These are phyloP conservation scores for Pogonomyrmex barbatus DNA, from an alignment of 1,140 invertebrate species.

Conservation along the genomic window DNA sequence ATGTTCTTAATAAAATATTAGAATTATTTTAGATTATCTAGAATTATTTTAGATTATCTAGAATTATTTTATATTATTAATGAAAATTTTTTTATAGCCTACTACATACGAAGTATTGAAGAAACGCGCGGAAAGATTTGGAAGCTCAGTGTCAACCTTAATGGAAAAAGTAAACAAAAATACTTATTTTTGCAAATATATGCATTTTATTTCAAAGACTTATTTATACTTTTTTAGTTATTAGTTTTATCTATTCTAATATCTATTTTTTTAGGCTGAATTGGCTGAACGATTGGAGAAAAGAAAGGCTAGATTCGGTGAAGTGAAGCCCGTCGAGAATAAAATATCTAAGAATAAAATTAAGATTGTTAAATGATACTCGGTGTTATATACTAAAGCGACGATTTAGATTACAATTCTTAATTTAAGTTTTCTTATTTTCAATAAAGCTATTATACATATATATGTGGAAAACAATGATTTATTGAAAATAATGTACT, in stretches of 20 bases:
- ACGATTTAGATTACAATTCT: constrained; percentile 77
- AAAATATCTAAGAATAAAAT: constrained; percentile 83
- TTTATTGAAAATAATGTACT: constrained; percentile 53
- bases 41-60: constrained; percentile 17
- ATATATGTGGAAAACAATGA: constrained; percentile 21
- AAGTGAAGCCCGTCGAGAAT: constrained; percentile 79
- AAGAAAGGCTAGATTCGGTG: constrained; percentile 90
- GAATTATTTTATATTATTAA: constrained; percentile 34
- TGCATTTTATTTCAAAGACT: neutral
- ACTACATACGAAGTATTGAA: constrained; percentile 89
- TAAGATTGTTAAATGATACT: constrained; percentile 86
- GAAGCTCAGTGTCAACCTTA: constrained; percentile 89
- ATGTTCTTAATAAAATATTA: neutral
- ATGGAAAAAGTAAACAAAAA: constrained; percentile 87
- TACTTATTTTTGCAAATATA: neutral
- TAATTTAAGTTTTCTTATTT: constrained; percentile 73
- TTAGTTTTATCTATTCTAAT: constrained; percentile 8
- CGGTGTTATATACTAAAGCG: constrained; percentile 81
- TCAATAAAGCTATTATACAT: constrained; percentile 55
- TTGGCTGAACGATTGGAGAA: constrained; percentile 90
- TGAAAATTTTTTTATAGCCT: constrained; percentile 75
- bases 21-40: constrained; percentile 20
- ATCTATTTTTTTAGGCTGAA: constrained; percentile 83
- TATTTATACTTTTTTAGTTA: neutral
- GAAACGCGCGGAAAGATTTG: constrained; percentile 92